Evolutionary conservation across 2,113 vertebrate species (phyloP).

Genomic region (Elgaria multicarinata): DNA sequence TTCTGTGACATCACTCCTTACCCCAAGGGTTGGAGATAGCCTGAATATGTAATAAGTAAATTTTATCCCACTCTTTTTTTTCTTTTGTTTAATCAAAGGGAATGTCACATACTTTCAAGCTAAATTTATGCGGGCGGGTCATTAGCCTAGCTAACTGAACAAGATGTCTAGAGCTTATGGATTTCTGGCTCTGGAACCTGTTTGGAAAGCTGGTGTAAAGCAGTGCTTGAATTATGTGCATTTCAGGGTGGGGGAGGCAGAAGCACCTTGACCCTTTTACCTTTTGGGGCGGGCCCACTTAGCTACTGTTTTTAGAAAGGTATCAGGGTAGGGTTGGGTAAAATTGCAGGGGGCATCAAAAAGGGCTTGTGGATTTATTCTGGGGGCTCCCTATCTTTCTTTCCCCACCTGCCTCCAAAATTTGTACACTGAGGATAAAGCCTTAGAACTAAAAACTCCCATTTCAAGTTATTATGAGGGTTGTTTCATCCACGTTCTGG

Average conservation of each 20-base stretch:
- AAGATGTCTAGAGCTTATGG: background rate
- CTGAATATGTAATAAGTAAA: background rate
- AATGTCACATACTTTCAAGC: background rate
- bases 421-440: background rate
- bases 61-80: background rate
- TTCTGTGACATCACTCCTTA: background rate
- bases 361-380: background rate
- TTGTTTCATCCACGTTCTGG: too few species aligned
- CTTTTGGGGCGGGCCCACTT: too few species aligned
- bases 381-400: background rate
- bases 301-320: background rate
- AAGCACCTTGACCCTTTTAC: background rate
- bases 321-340: background rate
- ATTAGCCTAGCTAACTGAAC: background rate
- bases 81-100: background rate
- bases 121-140: background rate
- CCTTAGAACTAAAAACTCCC: background rate
- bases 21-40: background rate
- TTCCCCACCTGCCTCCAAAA: too few species aligned
- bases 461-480: background rate
- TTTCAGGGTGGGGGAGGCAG: background rate
- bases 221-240: background rate
- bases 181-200: background rate
- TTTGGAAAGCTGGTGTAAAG: background rate
- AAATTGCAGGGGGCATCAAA: background rate